These are phyloP conservation scores for Eurytoma californica DNA, from an alignment of 2,888 invertebrate species.

Conservation along the genomic window DNA sequence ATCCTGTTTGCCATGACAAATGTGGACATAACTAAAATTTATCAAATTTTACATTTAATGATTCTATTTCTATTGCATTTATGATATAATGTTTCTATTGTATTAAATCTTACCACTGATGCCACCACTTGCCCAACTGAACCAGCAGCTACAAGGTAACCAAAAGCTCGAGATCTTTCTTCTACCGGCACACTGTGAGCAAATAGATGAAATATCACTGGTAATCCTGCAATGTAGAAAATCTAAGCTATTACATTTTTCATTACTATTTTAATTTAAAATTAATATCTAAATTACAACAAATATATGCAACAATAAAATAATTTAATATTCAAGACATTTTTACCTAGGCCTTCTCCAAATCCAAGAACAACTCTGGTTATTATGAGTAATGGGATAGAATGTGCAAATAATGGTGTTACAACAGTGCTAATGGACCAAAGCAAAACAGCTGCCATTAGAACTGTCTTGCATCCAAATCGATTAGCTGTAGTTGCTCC, in stretches of 20 bases:
- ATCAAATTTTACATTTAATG: conserved; percentile 23
- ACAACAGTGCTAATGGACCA: conserved; percentile 85
- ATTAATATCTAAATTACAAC: neutral
- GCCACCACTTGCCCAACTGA: conserved; percentile 86
- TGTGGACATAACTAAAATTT: conserved; percentile 80
- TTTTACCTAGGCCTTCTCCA: conserved; percentile 83
- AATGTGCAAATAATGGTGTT: conserved; percentile 83
- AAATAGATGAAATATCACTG: conserved; percentile 86
- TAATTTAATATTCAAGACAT: neutral
- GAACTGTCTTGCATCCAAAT: conserved; percentile 82
- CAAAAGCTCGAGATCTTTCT: conserved; percentile 84
- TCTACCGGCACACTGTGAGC: conserved; percentile 84
- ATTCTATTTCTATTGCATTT: conserved; percentile 5
- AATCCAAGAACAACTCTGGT: conserved; percentile 83
- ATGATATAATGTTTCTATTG: neutral
- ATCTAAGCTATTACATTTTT: neutral
- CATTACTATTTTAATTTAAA: conserved; percentile 7
- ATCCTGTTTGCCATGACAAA: conserved; percentile 81
- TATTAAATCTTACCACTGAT: conserved; percentile 78
- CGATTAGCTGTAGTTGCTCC: conserved; percentile 83
- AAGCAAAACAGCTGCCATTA: conserved; percentile 82
- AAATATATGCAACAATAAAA: neutral
- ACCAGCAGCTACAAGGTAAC: conserved; percentile 83
- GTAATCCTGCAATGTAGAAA: conserved; percentile 78
- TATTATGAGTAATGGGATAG: conserved; percentile 79